Percentiles rank a stretch among this genome's conserved stretches.
Conservation (phyloP, 1,140 invertebrate genomes). For the Ceratoteleas bidentatus region DNA sequence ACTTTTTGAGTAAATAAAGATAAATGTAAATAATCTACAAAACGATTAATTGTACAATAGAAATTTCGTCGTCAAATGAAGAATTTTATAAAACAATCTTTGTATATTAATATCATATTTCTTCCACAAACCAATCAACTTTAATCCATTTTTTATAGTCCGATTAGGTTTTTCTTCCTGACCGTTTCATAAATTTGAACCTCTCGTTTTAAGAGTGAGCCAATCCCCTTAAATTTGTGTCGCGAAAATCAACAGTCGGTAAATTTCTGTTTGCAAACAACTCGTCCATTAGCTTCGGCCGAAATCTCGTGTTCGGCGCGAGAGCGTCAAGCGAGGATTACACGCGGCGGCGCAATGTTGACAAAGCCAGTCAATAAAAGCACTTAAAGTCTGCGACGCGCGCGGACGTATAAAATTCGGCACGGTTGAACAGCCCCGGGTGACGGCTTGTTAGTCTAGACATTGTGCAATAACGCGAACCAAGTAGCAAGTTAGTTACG, state of each 20-base stretch:
- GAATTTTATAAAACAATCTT: too few species aligned
- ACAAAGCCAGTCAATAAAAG: conserved; percentile 35
- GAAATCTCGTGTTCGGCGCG: background rate
- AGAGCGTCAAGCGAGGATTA: too few species aligned
- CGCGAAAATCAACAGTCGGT: background rate
- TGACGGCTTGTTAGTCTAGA: background rate
- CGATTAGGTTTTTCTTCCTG: too few species aligned
- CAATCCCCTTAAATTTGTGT: too few species aligned
- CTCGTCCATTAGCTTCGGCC: conserved; percentile 8
- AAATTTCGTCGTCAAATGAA: too few species aligned
- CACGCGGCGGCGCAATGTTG: conserved; percentile 4
- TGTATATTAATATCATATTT: too few species aligned
- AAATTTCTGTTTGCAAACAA: conserved; percentile 22
- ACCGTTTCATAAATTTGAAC: too few species aligned
- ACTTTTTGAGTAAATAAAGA: too few species aligned
- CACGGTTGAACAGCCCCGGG: conserved; percentile 30
- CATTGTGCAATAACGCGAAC: conserved; percentile 3
- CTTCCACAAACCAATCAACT: too few species aligned
- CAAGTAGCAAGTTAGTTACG: conserved; percentile 34
- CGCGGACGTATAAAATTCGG: conserved; percentile 29
- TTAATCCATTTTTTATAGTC: too few species aligned
- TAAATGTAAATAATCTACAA: too few species aligned
- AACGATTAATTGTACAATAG: too few species aligned
- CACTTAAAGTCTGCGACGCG: conserved; percentile 2
- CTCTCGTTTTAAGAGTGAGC: background rate